phyloP scores from a whole-genome alignment of 2,113 vertebrate genomes.

The Myotis brandtii region DNA sequence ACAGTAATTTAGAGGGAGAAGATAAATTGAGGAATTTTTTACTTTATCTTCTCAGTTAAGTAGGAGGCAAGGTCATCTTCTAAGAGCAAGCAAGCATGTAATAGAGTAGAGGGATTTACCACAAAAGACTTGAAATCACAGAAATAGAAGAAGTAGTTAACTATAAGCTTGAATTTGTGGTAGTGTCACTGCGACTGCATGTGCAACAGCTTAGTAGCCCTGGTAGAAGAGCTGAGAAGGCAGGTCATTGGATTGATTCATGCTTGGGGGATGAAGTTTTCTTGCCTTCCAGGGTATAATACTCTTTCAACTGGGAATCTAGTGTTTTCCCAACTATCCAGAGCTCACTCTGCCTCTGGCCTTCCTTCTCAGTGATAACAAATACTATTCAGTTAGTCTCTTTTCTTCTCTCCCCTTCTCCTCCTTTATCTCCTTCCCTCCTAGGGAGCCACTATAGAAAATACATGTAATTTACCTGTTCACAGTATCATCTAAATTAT shows the following conservation, averaged over 20 bases:
- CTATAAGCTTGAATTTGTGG: not conserved
- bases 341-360: not conserved
- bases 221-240: not conserved
- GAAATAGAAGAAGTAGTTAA: not conserved
- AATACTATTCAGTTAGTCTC: not conserved
- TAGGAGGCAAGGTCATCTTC: not conserved
- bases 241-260: not conserved
- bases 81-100: not conserved
- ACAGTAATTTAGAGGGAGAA: constrained; percentile 14
- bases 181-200: not conserved
- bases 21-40: not conserved
- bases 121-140: constrained; percentile 27
- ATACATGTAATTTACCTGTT: constrained; percentile 47
- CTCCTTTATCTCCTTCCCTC: constrained; percentile 20
- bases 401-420: constrained; percentile 24
- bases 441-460: not conserved
- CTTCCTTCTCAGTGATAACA: not conserved
- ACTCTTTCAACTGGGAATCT: constrained; percentile 30
- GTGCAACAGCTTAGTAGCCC: not conserved
- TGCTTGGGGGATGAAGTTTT: constrained; percentile 2
- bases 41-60: not conserved
- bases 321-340: not conserved
- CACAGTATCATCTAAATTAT: constrained; percentile 40
- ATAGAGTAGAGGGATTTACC: not conserved
- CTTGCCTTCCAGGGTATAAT: not conserved